Evolutionary conservation across 2,797 vertebrate genomes (phyloP).

Genomic region (Anolis apletophallus): DNA sequence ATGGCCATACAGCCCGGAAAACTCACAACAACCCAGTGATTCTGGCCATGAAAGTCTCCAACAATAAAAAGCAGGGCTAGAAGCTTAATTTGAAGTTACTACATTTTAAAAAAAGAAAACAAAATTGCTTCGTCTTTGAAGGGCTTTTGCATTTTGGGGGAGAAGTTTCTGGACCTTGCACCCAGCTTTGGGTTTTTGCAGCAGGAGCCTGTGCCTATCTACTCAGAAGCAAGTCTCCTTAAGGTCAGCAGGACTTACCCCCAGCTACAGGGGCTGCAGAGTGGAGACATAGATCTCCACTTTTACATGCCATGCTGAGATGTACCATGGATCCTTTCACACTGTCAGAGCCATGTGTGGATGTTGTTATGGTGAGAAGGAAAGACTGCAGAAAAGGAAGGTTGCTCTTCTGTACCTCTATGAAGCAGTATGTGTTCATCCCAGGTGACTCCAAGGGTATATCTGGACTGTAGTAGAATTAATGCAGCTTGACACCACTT

Average conservation of each 20-base stretch:
- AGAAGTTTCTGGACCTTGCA: neutral
- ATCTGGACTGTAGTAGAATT: no score
- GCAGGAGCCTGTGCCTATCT: neutral
- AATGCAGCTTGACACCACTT: no score
- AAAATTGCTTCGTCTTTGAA: neutral
- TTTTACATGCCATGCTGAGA: neutral
- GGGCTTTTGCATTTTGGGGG: neutral
- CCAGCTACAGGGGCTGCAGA: neutral
- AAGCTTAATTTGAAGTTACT: neutral
- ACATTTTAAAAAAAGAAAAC: no score
- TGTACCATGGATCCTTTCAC: no score
- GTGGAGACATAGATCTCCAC: neutral
- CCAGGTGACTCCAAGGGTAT: no score
- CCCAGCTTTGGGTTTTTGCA: neutral
- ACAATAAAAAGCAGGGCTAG: neutral
- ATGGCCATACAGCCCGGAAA: no score
- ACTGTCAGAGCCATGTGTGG: neutral
- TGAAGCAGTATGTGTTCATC: no score
- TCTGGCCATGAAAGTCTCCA: no score
- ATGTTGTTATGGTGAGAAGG: neutral
- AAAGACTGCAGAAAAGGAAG: neutral
- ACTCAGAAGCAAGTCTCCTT: neutral
- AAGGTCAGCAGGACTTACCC: neutral
- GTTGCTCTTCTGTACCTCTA: no score
- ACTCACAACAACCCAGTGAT: no score